Evolutionary conservation across 2,797 vertebrate genomes (phyloP).

Genomic region (Clarias pachynema): DNA sequence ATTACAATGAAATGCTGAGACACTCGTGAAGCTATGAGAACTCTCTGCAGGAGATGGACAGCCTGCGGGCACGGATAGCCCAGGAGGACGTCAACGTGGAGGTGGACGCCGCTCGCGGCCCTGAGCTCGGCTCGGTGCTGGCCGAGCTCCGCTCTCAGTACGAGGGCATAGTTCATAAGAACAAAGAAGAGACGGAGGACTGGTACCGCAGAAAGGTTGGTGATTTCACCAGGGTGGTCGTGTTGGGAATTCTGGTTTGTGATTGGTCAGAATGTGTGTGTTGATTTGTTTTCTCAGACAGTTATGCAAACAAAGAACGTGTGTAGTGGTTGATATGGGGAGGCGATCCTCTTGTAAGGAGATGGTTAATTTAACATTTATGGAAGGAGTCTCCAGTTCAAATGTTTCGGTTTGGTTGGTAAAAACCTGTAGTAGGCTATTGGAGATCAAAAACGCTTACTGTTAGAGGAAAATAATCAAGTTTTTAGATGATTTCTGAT

Average conservation of each 20-base stretch:
- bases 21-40: not conserved
- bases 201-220: constrained; percentile 81
- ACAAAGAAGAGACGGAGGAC: constrained; percentile 79
- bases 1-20: not conserved
- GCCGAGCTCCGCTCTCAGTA: constrained; percentile 78
- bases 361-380: not conserved
- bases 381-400: constrained; percentile 3
- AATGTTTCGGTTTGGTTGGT: not conserved
- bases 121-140: constrained; percentile 77
- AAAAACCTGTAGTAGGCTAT: not conserved
- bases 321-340: not conserved
- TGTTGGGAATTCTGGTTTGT: not conserved
- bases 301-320: too few relatives aligned
- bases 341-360: not conserved
- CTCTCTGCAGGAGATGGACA: constrained; percentile 74
- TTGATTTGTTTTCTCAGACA: not conserved
- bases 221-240: not conserved
- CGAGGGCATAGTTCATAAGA: constrained; percentile 79
- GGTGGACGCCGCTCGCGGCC: constrained; percentile 76
- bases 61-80: constrained; percentile 74
- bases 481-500: not conserved
- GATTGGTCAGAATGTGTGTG: not conserved
- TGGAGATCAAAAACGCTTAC: not conserved
- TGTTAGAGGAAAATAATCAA: not conserved
- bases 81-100: constrained; percentile 80